Evolutionary conservation across 2,888 invertebrate species (phyloP).

Genomic region (Eretmocerus hayati): DNA sequence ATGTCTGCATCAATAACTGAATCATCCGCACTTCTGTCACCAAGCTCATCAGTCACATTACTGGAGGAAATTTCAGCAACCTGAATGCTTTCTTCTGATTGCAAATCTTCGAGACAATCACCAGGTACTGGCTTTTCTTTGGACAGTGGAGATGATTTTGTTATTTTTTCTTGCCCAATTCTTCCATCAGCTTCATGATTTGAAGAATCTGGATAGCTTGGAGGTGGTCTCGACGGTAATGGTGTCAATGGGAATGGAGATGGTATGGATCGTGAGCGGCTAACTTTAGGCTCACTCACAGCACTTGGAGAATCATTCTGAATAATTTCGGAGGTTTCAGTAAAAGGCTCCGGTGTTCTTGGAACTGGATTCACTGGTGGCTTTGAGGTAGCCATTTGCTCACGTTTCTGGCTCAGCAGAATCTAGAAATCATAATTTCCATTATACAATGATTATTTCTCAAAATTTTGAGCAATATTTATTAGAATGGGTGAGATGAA

Average conservation of each 20-base stretch:
- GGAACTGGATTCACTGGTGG: constrained; percentile 1
- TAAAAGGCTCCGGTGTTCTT: background rate
- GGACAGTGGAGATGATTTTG: no score
- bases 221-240: background rate
- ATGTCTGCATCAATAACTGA: background rate
- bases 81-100: constrained; percentile 30
- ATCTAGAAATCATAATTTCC: constrained; percentile 26
- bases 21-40: background rate
- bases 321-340: background rate
- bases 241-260: constrained; percentile 1
- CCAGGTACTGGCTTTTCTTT: background rate
- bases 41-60: constrained; percentile 27
- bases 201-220: constrained; percentile 31
- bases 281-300: no score
- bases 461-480: background rate
- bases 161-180: no score
- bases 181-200: constrained; percentile 9
- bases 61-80: constrained; percentile 40
- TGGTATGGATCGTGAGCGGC: background rate
- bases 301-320: no score
- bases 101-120: background rate
- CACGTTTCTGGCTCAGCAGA: constrained; percentile 36
- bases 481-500: no score
- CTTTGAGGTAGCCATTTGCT: constrained; percentile 21
- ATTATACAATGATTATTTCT: background rate